These are phyloP conservation scores for Eristalinus sepulchralis DNA, from an alignment of 2,888 invertebrate genomes.

Conservation along the genomic window DNA sequence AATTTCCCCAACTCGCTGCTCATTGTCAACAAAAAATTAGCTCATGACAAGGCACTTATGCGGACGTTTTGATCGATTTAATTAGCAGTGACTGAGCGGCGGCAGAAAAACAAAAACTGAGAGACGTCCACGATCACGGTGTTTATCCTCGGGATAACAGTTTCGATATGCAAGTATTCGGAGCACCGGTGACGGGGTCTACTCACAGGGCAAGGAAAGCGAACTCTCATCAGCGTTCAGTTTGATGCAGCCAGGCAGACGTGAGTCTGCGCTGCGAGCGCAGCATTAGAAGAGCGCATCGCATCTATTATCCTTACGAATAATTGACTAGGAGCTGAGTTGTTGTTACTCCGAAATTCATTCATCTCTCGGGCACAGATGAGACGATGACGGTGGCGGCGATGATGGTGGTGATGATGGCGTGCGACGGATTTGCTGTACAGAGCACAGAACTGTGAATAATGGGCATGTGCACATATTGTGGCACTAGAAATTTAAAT, in stretches of 20 bases:
- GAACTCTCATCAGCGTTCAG: constrained; percentile 35
- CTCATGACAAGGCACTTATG: constrained; percentile 50
- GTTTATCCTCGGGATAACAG: constrained; percentile 55
- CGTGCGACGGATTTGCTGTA: not conserved
- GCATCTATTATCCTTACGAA: constrained; percentile 59
- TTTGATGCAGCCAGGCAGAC: constrained; percentile 45
- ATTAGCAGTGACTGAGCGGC: not conserved
- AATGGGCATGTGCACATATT: constrained; percentile 67
- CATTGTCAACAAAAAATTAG: constrained; percentile 32
- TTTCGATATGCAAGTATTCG: constrained; percentile 64
- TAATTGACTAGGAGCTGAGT: constrained; percentile 59
- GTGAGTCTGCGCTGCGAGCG: constrained; percentile 62
- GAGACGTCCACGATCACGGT: constrained; percentile 61
- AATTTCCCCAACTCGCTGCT: constrained; percentile 13
- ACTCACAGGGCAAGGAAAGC: constrained; percentile 17
- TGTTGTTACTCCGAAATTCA: constrained; percentile 67
- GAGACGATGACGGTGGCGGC: not conserved
- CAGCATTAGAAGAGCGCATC: constrained; percentile 52
- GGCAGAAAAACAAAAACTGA: not conserved
- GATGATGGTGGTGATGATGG: constrained; percentile 6
- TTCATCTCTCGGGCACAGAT: constrained; percentile 57
- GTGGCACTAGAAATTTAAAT: constrained; percentile 60
- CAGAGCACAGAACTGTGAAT: constrained; percentile 14
- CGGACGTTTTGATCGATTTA: constrained; percentile 1
- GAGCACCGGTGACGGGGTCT: constrained; percentile 36